Evolutionary conservation across 2,888 invertebrate species (phyloP), one percentile per base, ranked within the genome.

Genomic region (Agriotes lineatus): DNA sequence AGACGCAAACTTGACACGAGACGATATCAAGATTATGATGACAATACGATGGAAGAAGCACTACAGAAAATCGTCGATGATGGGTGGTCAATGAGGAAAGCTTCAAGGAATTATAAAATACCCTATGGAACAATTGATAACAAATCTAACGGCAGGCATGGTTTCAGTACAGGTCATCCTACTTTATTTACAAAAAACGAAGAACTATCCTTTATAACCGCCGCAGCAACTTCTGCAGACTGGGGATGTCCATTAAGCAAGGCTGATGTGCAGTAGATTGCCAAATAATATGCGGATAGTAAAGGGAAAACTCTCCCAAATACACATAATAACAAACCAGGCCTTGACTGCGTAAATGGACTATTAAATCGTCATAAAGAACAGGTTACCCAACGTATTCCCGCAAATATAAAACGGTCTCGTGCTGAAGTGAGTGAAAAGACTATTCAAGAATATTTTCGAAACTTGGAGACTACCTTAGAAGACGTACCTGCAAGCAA

Each of bases 391-490:
- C 48, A 61, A 45, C 33, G 44, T 10, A 14, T 57, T n/a, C 25
- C 60, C 12, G 33, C 39, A n/a, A 70, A 70, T 60, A 67, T 67
- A n/a, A 69, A 66, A 58, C 57, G 52, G 25, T 1, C 57, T 44
- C 35, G 61, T 2, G 62, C 59, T 35, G 45, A 60, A 30, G 62
- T 72, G 12, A 60, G 64, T 19, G 64, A 62, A 61, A 63, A 72
- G 30, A 66, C 48, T 19, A 65, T 72, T 18, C 20, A 42, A 18
- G 35, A 72, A 57, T 73, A 70, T 70, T 72, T 75, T 66, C 5
- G 61, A 16, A 72, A 75, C 63, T 61, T 75, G 22, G 12, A 48
- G 19, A 67, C 62, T 25, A 72, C 65, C 12, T 33, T 73, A 56
- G 25, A 58, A 54, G 65, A 67, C 37, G 52, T 74, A 42, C 50